Evolutionary conservation across 1,140 invertebrate genomes (phyloP), one percentile per base, ranked within the genome.

Genomic region (Drosophila fuyamai): DNA sequence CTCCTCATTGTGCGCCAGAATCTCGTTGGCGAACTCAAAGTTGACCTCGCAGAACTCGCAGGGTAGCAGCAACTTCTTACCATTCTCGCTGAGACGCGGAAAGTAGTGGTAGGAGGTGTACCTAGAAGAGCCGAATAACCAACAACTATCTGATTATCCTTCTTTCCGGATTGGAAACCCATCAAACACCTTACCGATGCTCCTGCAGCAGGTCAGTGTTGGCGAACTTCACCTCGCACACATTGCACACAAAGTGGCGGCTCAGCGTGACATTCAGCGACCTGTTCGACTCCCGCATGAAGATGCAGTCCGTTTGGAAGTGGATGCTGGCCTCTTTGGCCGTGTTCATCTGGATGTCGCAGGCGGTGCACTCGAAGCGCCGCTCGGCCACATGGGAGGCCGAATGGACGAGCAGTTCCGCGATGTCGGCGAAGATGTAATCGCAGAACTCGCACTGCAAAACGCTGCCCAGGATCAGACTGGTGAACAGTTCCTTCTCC

Each of bases 401-500:
- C 38, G 93, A 93, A 72, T 95, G 94, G 13, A 75, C 54, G 2
- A 94, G 84, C 10, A 95, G 54, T 12, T 92, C 77, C 2, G 92
- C 86, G 54, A 93, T 92, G 27, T 94, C 93, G 0, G 92, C 92
- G 62, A 94, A 95, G 0, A 93, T 90, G 27, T 91, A 93, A 58
- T 94, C 94, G 68, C 94, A 95, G 61, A 94, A 95, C 74, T 95
- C 94, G 50, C 94, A 95, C 71, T 94, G 94, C 14, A 94, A 88
- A 2, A 94, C 68, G 12, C 94, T 92, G 18, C 62, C 65, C 16
- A 92, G 18, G 0, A 91, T 75, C 5, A 91, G 29, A 0, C 40
- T 67, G 41, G 44, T 32, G 0, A 75, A 78, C 4, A 46, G 10
- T 8, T 62, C 23, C 10, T n/a, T 6, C 1, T 55, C 47, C 32